These are phyloP conservation scores for Isaurus tuberculatus DNA, from an alignment of 92 coral and sea anemone genomes.

Conservation along the genomic window DNA sequence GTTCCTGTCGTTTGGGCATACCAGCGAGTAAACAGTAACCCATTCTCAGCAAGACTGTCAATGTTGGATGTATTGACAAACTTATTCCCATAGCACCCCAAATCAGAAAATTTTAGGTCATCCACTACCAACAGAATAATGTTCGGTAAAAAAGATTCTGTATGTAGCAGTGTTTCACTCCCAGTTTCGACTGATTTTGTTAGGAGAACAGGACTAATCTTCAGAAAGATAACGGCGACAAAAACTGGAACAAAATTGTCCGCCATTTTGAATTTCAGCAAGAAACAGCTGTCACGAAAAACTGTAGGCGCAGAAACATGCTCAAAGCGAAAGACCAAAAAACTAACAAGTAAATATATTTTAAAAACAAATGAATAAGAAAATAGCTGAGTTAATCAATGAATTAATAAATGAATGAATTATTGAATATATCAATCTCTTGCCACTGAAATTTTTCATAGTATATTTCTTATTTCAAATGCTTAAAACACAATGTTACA, in stretches of 20 bases:
- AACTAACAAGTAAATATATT: too few relatives aligned
- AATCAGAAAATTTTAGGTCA: constrained; percentile 69
- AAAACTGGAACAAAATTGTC: neutral
- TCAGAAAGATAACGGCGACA: neutral
- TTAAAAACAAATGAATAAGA: too few relatives aligned
- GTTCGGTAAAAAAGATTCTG: constrained; percentile 55
- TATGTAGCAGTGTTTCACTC: neutral
- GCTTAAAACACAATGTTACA: too few relatives aligned
- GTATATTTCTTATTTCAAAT: too few relatives aligned
- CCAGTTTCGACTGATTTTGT: neutral
- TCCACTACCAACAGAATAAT: constrained; percentile 73
- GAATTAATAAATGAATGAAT: too few relatives aligned
- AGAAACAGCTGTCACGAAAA: constrained; percentile 23
- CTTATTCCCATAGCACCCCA: constrained; percentile 61
- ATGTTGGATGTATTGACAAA: constrained; percentile 75
- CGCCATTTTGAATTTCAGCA: constrained; percentile 25
- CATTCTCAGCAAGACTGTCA: constrained; percentile 63
- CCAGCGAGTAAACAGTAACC: constrained; percentile 78
- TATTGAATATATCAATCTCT: too few relatives aligned
- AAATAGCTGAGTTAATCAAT: too few relatives aligned
- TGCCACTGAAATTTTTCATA: too few relatives aligned
- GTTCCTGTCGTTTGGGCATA: constrained; percentile 78
- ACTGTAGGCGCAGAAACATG: constrained; percentile 13
- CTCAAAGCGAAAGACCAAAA: too few relatives aligned
- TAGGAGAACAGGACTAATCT: constrained; percentile 2